Percentiles rank a stretch among this genome's conserved stretches.
Conservation (phyloP, 2,113 vertebrate species). For the Ammodytes marinus region DNA sequence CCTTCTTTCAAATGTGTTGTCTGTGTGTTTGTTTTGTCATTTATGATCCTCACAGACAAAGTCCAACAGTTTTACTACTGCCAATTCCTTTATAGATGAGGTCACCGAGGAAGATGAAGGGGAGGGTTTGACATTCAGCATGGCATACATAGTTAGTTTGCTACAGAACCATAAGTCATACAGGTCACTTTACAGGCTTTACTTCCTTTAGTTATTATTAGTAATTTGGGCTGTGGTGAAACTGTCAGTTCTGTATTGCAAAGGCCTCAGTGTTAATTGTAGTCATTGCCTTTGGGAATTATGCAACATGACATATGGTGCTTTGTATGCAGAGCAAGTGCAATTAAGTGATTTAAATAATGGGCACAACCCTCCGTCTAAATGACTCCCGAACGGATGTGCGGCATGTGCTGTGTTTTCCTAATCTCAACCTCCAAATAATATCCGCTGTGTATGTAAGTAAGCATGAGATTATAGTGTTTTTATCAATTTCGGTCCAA, state of each 20-base stretch:
- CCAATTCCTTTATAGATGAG: slow-evolving; percentile 10
- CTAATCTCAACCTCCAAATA: slow-evolving; percentile 3
- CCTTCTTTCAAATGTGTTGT: not conserved
- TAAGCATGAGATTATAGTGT: slow-evolving; percentile 24
- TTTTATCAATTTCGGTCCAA: not conserved
- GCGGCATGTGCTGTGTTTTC: not conserved
- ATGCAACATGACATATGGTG: slow-evolving; percentile 33
- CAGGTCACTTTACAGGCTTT: not conserved
- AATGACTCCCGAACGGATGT: not conserved
- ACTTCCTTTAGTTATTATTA: not conserved
- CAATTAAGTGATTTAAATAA: slow-evolving; percentile 36
- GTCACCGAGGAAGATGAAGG: not conserved
- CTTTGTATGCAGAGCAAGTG: slow-evolving; percentile 27
- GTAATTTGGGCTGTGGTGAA: not conserved
- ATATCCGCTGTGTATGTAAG: slow-evolving; percentile 12
- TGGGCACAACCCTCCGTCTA: not conserved
- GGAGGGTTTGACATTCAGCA: not conserved
- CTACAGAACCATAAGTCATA: not conserved
- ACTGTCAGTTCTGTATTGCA: not conserved
- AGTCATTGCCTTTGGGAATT: slow-evolving; percentile 29
- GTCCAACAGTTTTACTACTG: slow-evolving; percentile 35
- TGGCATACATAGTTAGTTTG: not conserved
- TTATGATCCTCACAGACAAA: slow-evolving; percentile 43
- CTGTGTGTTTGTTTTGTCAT: not conserved
- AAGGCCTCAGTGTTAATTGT: slow-evolving; percentile 24